Conservation (phyloP, 2,113 vertebrate species). For the Rhinopomastus cyanomelas region DNA sequence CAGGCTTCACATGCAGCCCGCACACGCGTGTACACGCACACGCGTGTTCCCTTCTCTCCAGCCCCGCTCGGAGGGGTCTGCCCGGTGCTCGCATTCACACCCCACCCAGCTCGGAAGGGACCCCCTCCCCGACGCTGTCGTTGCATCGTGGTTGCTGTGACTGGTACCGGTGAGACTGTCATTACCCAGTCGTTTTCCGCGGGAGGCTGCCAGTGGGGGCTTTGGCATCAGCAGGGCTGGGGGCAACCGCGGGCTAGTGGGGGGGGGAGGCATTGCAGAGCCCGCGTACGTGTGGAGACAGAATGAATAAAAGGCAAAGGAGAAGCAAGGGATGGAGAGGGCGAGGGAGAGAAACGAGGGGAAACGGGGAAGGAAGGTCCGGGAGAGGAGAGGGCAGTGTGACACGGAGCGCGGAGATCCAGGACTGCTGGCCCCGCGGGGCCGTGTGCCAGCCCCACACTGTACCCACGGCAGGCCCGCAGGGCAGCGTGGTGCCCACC, state of each 20-base stretch:
- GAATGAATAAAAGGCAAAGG: neutral
- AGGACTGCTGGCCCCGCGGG: rapidly evolving
- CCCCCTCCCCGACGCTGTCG: neutral
- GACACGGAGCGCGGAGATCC: rapidly evolving
- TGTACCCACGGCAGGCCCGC: neutral
- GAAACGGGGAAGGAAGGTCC: neutral
- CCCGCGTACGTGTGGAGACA: neutral
- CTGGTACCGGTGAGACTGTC: neutral
- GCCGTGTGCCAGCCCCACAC: neutral
- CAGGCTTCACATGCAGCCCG: neutral
- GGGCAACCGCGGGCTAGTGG: neutral
- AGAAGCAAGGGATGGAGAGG: neutral
- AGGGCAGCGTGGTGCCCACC: no score
- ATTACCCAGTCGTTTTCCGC: neutral
- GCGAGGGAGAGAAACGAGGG: neutral
- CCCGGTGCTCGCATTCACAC: neutral
- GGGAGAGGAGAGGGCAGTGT: neutral
- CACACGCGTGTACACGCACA: neutral
- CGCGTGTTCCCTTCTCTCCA: neutral
- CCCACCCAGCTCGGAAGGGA: neutral
- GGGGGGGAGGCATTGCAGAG: neutral
- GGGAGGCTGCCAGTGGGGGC: neutral
- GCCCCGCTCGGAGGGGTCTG: neutral
- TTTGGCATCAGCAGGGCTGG: neutral
- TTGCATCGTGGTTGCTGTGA: no score